Evolutionary conservation across 2,797 vertebrate species (phyloP).

Genomic region (Coregonus ussuriensis): DNA sequence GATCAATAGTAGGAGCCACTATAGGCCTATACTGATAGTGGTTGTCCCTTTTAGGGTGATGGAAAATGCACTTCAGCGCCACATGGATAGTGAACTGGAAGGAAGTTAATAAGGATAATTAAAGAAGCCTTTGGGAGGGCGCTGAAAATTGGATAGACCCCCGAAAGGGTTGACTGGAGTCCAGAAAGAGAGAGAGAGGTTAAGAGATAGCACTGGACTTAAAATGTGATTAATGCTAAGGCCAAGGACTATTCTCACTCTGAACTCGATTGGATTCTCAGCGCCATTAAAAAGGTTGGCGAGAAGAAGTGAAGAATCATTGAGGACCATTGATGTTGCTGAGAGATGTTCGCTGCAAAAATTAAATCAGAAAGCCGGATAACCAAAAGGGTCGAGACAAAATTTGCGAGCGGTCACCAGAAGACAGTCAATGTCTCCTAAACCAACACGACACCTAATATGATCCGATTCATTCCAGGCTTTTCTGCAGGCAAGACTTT

Average conservation of each 20-base stretch:
- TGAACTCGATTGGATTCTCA: too few species aligned
- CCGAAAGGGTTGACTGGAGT: background rate
- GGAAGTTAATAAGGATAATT: background rate
- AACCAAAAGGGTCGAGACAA: background rate
- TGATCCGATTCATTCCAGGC: too few species aligned
- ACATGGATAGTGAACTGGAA: background rate
- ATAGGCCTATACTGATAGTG: background rate
- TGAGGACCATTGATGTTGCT: background rate
- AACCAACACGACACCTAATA: too few species aligned
- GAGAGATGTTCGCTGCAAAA: background rate
- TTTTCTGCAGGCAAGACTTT: too few species aligned
- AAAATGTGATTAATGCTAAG: too few species aligned
- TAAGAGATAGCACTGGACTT: background rate
- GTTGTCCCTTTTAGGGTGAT: background rate
- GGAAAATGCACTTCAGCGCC: background rate
- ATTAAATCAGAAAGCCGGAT: constrained; percentile 3
- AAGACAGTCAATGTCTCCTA: background rate
- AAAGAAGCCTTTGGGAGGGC: background rate
- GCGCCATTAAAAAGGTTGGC: too few species aligned
- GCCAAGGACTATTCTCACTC: too few species aligned
- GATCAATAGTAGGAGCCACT: background rate
- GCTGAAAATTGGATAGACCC: background rate
- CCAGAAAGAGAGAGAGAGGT: constrained; percentile 26
- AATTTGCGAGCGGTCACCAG: background rate
- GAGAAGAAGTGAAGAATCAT: background rate